These are phyloP conservation scores for Chrysolina haemoptera DNA, from an alignment of 2,888 invertebrate genomes.

Conservation along the genomic window DNA sequence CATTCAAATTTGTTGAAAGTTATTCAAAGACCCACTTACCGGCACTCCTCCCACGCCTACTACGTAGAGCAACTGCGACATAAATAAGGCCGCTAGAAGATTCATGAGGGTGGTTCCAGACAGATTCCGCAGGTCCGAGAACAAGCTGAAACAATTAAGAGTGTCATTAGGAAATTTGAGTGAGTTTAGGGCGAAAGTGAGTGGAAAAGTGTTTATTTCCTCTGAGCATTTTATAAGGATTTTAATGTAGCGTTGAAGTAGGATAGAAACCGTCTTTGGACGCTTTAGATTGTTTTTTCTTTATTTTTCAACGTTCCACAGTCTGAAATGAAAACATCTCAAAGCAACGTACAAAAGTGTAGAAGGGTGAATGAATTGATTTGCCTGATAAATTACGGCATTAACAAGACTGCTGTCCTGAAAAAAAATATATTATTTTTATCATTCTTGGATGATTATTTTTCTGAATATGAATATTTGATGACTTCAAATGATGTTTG, in stretches of 20 bases:
- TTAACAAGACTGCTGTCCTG: too few species aligned
- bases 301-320: too few species aligned
- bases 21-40: constrained; percentile 68
- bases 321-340: too few species aligned
- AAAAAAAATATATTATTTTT: too few species aligned
- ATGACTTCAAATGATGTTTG: too few species aligned
- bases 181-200: neutral
- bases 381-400: too few species aligned
- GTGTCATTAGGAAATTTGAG: constrained; percentile 28
- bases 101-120: constrained; percentile 80
- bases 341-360: too few species aligned
- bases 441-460: too few species aligned
- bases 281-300: too few species aligned
- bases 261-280: neutral
- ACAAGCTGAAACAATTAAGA: constrained; percentile 73
- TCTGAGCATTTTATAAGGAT: neutral
- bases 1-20: constrained; percentile 8
- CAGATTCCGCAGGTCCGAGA: constrained; percentile 77
- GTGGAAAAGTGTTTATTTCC: constrained; percentile 4
- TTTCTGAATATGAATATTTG: too few species aligned
- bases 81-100: constrained; percentile 77
- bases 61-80: constrained; percentile 79
- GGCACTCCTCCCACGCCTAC: constrained; percentile 78
- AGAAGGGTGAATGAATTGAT: too few species aligned
- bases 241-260: neutral